Evolutionary conservation across 2,888 invertebrate genomes (phyloP), one percentile per base, ranked within the genome.

Genomic region (Clanis bilineata): DNA sequence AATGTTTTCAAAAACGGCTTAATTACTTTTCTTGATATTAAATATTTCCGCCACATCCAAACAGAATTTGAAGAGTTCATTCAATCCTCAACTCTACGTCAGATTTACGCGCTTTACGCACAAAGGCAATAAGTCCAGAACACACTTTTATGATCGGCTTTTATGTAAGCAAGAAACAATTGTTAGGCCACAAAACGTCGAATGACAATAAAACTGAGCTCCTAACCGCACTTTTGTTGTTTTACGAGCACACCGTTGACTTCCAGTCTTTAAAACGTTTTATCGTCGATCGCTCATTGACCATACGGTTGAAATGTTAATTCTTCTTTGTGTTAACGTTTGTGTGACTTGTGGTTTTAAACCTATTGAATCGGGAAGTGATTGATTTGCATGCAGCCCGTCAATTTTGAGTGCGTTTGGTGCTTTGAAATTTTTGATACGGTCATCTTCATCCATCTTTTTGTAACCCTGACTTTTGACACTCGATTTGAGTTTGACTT

Each of bases 101-200:
- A 51, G 28, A 51, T 71, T 72, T 70, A 76, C 70, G 67, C 63
- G 64, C 66, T 18, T 41, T 65, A 67, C 63, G 32, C 51, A 51
- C 51, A 51, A 51, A 28, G 60, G 66, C 71, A 71, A 78, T 75
- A 74, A 76, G 74, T 75, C 77, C 73, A 74, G 70, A 74, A 72
- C 70, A 72, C 36, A 67, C 67, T 23, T 86, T 85, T 81, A 84
- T 71, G 71, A 68, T 75, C 70, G 45, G 77, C 85, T 86, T 87
- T 75, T 73, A 79, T 77, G 82, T 82, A 83, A 82, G 82, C 83
- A 51, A 51, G 51, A 85, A 88, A 88, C 90, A 88, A 88, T 90
- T 83, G 87, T 79, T 76, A 71, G 71, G 65, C 83, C 77, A 76
- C 85, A 80, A 84, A 81, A 71, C 71, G 79, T 63, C 73, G 70